Evolutionary conservation across 2,888 invertebrate species (phyloP).

Genomic region (Synanthedon vespiformis): DNA sequence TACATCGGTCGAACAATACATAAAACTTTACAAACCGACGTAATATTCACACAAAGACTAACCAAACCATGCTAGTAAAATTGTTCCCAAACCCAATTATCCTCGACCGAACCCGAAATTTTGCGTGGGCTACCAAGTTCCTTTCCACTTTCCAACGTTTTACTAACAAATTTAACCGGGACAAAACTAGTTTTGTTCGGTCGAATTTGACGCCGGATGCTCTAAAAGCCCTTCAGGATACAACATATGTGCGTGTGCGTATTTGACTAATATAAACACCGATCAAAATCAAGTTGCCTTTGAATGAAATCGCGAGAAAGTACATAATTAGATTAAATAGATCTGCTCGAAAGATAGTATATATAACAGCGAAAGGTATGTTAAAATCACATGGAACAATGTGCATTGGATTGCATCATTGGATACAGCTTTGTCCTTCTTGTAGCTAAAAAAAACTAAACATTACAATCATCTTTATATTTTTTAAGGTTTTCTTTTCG

Average conservation of each 20-base stretch:
- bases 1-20: not conserved
- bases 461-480: no score
- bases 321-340: not conserved
- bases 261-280: not conserved
- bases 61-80: slow-evolving; percentile 19
- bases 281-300: not conserved
- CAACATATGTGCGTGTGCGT: not conserved
- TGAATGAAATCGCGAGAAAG: not conserved
- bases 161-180: slow-evolving; percentile 21
- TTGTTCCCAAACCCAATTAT: slow-evolving; percentile 50
- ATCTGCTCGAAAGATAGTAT: not conserved
- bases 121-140: slow-evolving; percentile 16
- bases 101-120: slow-evolving; percentile 24
- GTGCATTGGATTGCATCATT: no score
- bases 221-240: slow-evolving; percentile 10
- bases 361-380: no score
- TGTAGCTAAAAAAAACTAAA: no score
- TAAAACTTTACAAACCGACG: slow-evolving; percentile 8
- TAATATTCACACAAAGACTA: slow-evolving; percentile 16
- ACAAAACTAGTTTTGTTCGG: slow-evolving; percentile 25
- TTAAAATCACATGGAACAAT: no score
- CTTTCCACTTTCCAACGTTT: slow-evolving; percentile 27
- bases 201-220: slow-evolving; percentile 18
- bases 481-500: no score
- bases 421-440: no score